These are phyloP conservation scores for Chrysolina haemoptera DNA, from an alignment of 2,888 invertebrate species.

Conservation along the genomic window DNA sequence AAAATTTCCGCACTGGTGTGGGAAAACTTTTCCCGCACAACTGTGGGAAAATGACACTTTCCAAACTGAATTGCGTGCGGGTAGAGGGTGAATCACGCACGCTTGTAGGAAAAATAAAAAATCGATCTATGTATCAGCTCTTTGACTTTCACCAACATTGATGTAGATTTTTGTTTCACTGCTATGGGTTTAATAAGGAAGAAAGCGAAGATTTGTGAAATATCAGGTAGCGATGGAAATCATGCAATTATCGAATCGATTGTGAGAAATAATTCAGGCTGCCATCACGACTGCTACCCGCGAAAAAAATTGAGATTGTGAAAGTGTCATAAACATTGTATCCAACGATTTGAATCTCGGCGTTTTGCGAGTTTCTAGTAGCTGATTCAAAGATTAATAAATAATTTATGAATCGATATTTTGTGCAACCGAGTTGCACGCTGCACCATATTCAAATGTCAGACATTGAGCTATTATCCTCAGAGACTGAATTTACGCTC, in stretches of 20 bases:
- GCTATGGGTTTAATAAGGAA: too few relatives aligned
- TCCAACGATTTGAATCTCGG: slow-evolving; percentile 9
- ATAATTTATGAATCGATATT: slow-evolving; percentile 30
- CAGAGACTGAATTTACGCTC: not conserved
- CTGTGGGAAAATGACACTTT: too few relatives aligned
- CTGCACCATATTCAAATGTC: slow-evolving; percentile 23
- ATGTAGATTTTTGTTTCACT: too few relatives aligned
- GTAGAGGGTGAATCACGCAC: too few relatives aligned
- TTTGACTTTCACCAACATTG: too few relatives aligned
- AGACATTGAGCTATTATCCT: slow-evolving; percentile 10
- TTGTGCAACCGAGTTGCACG: slow-evolving; percentile 20
- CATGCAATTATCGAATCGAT: slow-evolving; percentile 8
- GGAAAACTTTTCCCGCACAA: too few relatives aligned
- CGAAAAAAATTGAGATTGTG: slow-evolving; percentile 17
- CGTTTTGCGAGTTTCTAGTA: slow-evolving; percentile 19
- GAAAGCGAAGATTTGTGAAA: slow-evolving; percentile 12
- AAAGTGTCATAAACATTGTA: slow-evolving; percentile 30
- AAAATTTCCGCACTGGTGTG: too few relatives aligned
- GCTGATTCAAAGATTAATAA: slow-evolving; percentile 18
- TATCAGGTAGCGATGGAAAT: slow-evolving; percentile 4
- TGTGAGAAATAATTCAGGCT: slow-evolving; percentile 17
- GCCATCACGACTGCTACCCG: slow-evolving; percentile 4
- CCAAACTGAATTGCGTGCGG: too few relatives aligned
- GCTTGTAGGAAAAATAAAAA: too few relatives aligned
- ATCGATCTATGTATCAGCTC: too few relatives aligned